Evolutionary conservation across 92 coral and sea anemone species (phyloP).

Genomic region (Parazoanthus darwini): DNA sequence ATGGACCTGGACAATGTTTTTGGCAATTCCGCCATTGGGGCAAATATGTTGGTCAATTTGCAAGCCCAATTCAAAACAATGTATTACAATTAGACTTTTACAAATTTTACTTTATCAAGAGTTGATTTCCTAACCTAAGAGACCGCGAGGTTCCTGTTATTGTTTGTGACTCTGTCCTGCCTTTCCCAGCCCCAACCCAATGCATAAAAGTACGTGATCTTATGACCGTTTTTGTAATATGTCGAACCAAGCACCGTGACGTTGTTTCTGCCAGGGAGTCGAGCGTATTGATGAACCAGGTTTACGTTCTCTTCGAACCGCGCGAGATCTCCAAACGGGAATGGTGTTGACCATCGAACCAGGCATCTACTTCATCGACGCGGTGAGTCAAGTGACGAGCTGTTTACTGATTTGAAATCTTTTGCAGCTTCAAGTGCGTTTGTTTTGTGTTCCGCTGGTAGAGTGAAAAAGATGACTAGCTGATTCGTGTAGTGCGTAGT

Average conservation of each 20-base stretch:
- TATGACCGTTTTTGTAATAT: neutral
- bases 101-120: too few species aligned
- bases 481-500: neutral
- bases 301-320: conserved; percentile 80
- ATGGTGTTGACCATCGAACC: conserved; percentile 96
- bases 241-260: neutral
- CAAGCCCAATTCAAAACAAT: neutral
- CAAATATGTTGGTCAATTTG: neutral
- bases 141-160: neutral
- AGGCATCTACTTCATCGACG: conserved; percentile 85
- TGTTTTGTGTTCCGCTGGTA: neutral
- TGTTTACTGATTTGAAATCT: neutral
- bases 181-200: neutral
- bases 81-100: too few species aligned
- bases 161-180: neutral
- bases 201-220: neutral
- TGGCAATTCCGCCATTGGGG: too few species aligned
- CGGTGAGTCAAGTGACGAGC: conserved; percentile 53
- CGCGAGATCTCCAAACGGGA: conserved; percentile 72
- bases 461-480: neutral
- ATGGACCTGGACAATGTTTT: neutral
- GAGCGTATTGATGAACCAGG: conserved; percentile 90
- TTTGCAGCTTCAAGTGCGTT: neutral
- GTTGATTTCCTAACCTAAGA: neutral
- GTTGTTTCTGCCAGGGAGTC: conserved; percentile 62